Conservation (phyloP, 2,888 invertebrate species). For the Standfussiana lucernea region DNA sequence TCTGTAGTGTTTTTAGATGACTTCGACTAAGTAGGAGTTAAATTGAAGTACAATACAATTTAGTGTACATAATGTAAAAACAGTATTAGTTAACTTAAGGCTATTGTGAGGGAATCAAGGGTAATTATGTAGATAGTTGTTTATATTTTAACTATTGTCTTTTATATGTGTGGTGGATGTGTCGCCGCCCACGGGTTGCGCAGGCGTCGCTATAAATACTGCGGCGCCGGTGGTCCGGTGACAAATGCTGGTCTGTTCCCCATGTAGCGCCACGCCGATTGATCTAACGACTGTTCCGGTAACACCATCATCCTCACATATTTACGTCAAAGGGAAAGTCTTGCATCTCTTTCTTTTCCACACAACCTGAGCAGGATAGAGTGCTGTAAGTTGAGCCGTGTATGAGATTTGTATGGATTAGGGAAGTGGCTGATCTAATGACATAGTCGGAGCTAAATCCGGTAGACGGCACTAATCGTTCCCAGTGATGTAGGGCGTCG, state of each 20-base stretch:
- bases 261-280: conserved; percentile 86
- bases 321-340: conserved; percentile 68
- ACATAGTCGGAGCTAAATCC: conserved; percentile 83
- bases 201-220: conserved; percentile 89
- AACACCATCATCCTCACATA: conserved; percentile 72
- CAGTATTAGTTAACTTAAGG: conserved; percentile 66
- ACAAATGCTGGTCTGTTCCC: conserved; percentile 87
- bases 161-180: conserved; percentile 72
- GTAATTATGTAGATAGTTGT: conserved; percentile 66
- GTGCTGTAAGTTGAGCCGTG: conserved; percentile 42
- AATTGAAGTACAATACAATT: conserved; percentile 69
- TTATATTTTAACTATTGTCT: conserved; percentile 74
- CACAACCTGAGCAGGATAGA: conserved; percentile 51
- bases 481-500: conserved; percentile 74
- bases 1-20: conserved; percentile 46
- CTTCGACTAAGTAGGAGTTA: conserved; percentile 40
- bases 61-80: conserved; percentile 82
- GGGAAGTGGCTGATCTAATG: conserved; percentile 86
- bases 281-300: conserved; percentile 85
- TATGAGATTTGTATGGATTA: conserved; percentile 67
- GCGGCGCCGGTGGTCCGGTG: conserved; percentile 90
- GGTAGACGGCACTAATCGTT: conserved; percentile 84
- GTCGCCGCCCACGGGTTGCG: conserved; percentile 85
- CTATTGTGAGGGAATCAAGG: conserved; percentile 78
- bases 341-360: conserved; percentile 66